Evolutionary conservation across 2,888 invertebrate genomes (phyloP).

Genomic region (Thymelicus sylvestris): DNA sequence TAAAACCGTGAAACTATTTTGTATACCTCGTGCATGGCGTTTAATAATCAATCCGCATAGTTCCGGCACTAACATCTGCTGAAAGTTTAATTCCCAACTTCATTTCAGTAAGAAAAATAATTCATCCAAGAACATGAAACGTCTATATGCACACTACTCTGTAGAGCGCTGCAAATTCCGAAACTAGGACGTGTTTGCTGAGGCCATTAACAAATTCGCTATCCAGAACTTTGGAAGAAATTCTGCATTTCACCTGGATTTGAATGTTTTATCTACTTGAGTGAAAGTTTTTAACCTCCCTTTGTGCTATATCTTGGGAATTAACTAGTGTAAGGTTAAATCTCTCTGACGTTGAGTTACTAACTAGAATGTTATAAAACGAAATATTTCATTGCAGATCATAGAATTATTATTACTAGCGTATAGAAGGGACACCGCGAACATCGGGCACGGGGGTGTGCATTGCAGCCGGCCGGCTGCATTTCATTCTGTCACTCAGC

Average conservation of each 20-base stretch:
- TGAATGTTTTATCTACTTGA: constrained; percentile 38
- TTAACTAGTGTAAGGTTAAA: constrained; percentile 27
- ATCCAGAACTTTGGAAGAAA: constrained; percentile 37
- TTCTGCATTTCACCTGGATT: constrained; percentile 36
- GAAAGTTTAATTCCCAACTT: neutral
- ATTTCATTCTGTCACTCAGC: too few relatives aligned
- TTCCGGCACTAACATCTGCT: neutral
- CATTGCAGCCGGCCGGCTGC: too few relatives aligned
- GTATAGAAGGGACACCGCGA: too few relatives aligned
- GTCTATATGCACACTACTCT: constrained; percentile 20
- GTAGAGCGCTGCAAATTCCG: constrained; percentile 24
- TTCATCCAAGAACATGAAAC: neutral
- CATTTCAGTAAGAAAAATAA: constrained; percentile 7
- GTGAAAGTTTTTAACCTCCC: constrained; percentile 37
- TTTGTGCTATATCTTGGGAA: constrained; percentile 33
- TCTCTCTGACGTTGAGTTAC: constrained; percentile 5
- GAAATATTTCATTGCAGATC: constrained; percentile 27
- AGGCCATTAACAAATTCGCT: constrained; percentile 37
- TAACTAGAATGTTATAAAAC: constrained; percentile 28
- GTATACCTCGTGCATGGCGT: too few relatives aligned
- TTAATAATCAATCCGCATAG: neutral
- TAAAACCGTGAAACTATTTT: too few relatives aligned
- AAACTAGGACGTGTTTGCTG: constrained; percentile 35
- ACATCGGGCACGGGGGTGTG: too few relatives aligned
- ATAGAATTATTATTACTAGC: too few relatives aligned